Evolutionary conservation across 2,113 vertebrate species (phyloP), one percentile per base, ranked within the genome.

Genomic region (Daphoenositta chrysoptera): DNA sequence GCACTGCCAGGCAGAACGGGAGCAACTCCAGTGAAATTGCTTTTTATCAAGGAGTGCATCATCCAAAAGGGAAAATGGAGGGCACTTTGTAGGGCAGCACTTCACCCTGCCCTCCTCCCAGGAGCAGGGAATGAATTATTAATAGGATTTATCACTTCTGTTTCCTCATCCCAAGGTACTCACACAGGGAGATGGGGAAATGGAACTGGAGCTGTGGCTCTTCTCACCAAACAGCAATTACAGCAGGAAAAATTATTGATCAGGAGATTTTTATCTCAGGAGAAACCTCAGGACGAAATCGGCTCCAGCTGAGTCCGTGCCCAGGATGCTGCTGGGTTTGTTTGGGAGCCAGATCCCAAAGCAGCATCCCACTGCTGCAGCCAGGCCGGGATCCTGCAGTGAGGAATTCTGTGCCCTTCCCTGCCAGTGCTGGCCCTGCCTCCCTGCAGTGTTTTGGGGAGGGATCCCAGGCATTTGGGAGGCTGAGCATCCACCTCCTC

Each of bases 1-100:
- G 11, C 47, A 4, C 8, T 26, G 48, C 14, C 1, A 1, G 45
- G 37, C 51, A 66, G 33, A 47, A 26, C 0, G 0, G 60, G 54
- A 69, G 11, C 31, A 16, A 27, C 19, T 30, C 19, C 93, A 42
- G 64, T 19, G 42, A 31, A 40, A 54, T 3, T 35, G 44, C 17
- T 50, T 65, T 73, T 33, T 11, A 18, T 40, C 14, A 7, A 51
- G 82, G n/a, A 66, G 17, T 3, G 15, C 23, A 4, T 47, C 77
- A 37, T 27, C 33, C 24, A 47, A 31, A 63, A 42, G 53, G 42
- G 77, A 48, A 21, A n/a, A 28, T 2, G 1, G 45, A 51, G 61
- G 72, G 64, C 42, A 15, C 18, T n/a, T 42, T 10, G 53, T 8
- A 7, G 45, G 9, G 54, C 48, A 4, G 66, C 61, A 6, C 50